Base-by-base conservation (phyloP, 2,113 vertebrate species). In the Hemichromis elongatus region DNA sequence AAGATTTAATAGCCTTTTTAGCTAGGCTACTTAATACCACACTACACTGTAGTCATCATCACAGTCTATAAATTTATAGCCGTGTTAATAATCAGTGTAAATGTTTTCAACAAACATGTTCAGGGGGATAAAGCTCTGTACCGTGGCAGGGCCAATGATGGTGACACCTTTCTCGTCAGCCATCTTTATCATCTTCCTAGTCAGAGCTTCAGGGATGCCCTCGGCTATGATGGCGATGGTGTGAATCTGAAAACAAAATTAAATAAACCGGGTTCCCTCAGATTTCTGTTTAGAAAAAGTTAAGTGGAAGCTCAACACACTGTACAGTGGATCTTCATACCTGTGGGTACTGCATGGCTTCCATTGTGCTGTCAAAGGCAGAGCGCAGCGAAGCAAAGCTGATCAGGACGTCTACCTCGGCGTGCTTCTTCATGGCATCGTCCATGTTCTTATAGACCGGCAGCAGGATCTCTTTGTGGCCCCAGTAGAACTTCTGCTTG, bases 401-500 rank as follows among this genome's bases (percentile, higher is more conserved):
- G 93, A 99, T 99, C 14, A 99, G 91, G 63, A 99, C 98, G 0
- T 99, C 98, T 54, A 99, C 98, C 35, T 98, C 97, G 0, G 97
- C 96, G 89, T 99, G 99, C 88, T 98, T 99, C 95, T 95, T 98
- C 97, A 98, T 98, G 78, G 99, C 99, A 21, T 99, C 98, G 0
- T 95, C 94, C 99, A 99, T 99, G 93, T 97, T 99, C 95, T 99
- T 99, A 90, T 97, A 99, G 66, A 99, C 98, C 0, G 99, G 98
- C 63, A 99, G 92, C 86, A 99, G 96, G 92, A 99, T 99, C 93
- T 99, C 99, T 82, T 99, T 99, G 94, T 99, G 99, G 54, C 99
- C 99, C 99, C 99, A 99, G n/a, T 99, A 99, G 93, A 99, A 99
- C 90, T 99, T 99, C 95, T 99, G 99, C 92, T 98, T 99, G 95